Evolutionary conservation across 2,113 vertebrate species (phyloP).

Genomic region (Barbus barbus): DNA sequence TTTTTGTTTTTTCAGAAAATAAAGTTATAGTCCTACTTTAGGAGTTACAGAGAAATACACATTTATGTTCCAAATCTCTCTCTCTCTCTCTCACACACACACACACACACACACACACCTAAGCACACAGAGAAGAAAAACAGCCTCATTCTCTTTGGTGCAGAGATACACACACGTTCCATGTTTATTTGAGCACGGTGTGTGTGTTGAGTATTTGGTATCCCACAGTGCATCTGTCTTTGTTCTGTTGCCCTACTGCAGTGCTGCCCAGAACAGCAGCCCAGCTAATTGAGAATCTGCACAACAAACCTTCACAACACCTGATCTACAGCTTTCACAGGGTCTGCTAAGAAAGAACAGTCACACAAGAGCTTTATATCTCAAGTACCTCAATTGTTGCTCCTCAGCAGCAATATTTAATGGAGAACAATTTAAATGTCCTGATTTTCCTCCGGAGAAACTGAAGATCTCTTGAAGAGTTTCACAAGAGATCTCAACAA

Average conservation of each 20-base stretch:
- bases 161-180: too few relatives aligned
- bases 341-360: background rate
- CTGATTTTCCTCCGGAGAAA: background rate
- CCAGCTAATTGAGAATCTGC: slow-evolving; percentile 24
- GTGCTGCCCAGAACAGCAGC: slow-evolving; percentile 9
- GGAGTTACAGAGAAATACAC: background rate
- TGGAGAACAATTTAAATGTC: background rate
- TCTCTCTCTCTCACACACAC: slow-evolving; percentile 52
- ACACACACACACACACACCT: slow-evolving; percentile 69
- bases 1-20: background rate
- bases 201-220: slow-evolving; percentile 34
- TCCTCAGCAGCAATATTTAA: background rate
- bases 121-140: slow-evolving; percentile 60
- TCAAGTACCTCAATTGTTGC: background rate
- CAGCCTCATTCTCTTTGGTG: too few relatives aligned
- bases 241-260: slow-evolving; percentile 36
- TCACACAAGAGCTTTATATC: background rate
- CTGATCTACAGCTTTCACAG: background rate
- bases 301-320: background rate
- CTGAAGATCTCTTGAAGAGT: background rate
- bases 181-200: slow-evolving; percentile 5
- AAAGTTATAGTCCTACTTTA: background rate
- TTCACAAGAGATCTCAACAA: background rate
- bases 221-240: slow-evolving; percentile 45
- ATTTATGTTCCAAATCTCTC: background rate